Evolutionary conservation across 2,797 vertebrate species (phyloP), one percentile per base, ranked within the genome.

Genomic region (Acanthis flammea): DNA sequence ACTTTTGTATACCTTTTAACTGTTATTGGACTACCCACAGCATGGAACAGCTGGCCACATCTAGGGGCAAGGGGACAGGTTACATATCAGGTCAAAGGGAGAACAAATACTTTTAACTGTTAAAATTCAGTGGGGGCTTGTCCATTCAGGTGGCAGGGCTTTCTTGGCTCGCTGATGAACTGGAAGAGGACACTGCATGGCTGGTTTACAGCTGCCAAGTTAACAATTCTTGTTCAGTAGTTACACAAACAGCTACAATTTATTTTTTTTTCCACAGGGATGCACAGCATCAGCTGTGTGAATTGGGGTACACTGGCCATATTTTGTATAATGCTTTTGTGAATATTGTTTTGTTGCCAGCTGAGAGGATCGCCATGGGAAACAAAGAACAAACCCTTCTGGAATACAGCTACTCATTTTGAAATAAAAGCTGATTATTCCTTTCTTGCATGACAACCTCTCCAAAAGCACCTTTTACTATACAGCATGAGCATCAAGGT

Each of bases 381-480:
- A 80, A 75, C 30, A 68, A 95, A 92, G 63, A 91, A 63, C 16
- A 90, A 75, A 67, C n/a, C 6, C 7, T 53, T 33, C 28, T 71
- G 61, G 60, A 89, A 76, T 54, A 78, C 33, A 70, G 25, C 37
- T 60, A 78, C 12, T 57, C 54, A n/a, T 74, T 92, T 79, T 73
- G 47, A 79, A 95, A 87, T 42, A 68, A 92, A 95, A 79, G 57
- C 30, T 77, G 61, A 79, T 90, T 73, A 74, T 71, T 57, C 21
- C 12, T 87, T 76, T 86, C 62, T 70, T 70, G 35, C 55, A 62
- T 53, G 30, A 82, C 30, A 75, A 74, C 48, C 45, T 80, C 57
- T 91, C 42, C 61, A 86, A 79, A 51, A 76, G 13, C n/a, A 80
- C 33, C n/a, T 70, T 89, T 86, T 92, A 17, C 45, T 27, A 63